Evolutionary conservation across 2,113 vertebrate species (phyloP).

Genomic region (Poeciliopsis turrubarensis): DNA sequence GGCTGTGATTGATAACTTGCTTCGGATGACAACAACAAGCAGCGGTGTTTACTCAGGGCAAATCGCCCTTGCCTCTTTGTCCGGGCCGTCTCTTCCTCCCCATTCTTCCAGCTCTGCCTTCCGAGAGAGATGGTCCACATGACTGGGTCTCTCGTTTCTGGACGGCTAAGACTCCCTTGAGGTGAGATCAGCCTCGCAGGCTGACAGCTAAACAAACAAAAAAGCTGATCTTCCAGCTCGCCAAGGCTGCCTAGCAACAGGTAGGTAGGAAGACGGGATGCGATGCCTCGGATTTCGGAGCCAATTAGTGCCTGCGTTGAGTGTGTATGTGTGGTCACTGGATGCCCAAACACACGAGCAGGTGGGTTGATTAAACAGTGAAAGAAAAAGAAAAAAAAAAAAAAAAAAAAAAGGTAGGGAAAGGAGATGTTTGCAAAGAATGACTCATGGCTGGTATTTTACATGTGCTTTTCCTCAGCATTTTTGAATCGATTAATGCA

Average conservation of each 20-base stretch:
- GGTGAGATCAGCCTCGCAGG: constrained; percentile 66
- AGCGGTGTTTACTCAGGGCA: constrained; percentile 72
- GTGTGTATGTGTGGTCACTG: constrained; percentile 21
- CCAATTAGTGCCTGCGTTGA: constrained; percentile 41
- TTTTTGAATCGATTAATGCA: constrained; percentile 4
- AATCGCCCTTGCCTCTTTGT: constrained; percentile 73
- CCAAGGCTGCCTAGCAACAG: constrained; percentile 80
- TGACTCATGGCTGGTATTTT: constrained; percentile 12
- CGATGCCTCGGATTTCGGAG: constrained; percentile 26
- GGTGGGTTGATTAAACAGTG: constrained; percentile 18
- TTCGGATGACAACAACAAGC: constrained; percentile 69
- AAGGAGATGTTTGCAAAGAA: constrained; percentile 4
- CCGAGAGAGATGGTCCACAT: constrained; percentile 54
- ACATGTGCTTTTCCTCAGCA: constrained; percentile 2
- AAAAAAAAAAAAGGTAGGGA: neutral
- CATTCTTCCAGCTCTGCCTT: constrained; percentile 35
- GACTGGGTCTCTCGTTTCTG: constrained; percentile 64
- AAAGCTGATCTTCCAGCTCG: constrained; percentile 47
- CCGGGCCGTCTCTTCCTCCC: constrained; percentile 26
- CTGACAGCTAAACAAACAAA: constrained; percentile 75
- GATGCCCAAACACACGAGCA: constrained; percentile 36
- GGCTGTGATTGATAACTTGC: constrained; percentile 69
- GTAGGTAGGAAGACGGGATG: constrained; percentile 58
- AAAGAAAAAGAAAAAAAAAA: too few relatives aligned
- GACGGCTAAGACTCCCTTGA: constrained; percentile 56